Evolutionary conservation across 1,140 invertebrate genomes (phyloP).

Genomic region (Heliconius eleuchia): DNA sequence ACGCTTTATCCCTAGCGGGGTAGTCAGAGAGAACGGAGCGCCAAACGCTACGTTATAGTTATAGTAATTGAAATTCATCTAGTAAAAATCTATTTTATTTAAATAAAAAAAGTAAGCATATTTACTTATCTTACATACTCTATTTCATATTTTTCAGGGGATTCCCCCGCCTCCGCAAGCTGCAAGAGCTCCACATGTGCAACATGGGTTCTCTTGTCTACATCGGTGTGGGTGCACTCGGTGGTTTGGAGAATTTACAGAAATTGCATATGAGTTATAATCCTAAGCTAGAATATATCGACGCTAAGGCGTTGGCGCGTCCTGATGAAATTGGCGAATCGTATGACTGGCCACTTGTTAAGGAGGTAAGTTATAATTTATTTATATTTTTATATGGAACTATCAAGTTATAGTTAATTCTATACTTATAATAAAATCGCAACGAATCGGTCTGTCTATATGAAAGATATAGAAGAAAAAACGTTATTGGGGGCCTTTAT

Average conservation of each 20-base stretch:
- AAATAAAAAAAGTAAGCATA: no score
- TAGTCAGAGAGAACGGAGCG: no score
- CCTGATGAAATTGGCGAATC: slow-evolving; percentile 72
- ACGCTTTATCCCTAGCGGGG: no score
- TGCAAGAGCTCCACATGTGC: slow-evolving; percentile 84
- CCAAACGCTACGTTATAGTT: no score
- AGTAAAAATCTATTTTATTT: no score
- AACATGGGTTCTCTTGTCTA: slow-evolving; percentile 82
- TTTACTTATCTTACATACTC: background rate
- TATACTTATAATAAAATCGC: no score
- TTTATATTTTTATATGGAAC: no score
- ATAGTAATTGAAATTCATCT: no score
- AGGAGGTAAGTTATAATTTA: slow-evolving; percentile 71
- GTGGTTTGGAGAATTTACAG: slow-evolving; percentile 78
- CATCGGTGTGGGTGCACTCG: slow-evolving; percentile 81
- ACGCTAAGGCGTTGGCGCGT: slow-evolving; percentile 79
- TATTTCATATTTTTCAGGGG: slow-evolving; percentile 66
- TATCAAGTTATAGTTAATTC: no score
- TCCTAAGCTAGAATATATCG: slow-evolving; percentile 81
- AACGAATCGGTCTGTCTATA: no score
- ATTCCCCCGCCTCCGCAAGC: slow-evolving; percentile 83
- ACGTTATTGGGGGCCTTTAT: no score
- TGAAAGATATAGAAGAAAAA: no score
- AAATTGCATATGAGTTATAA: slow-evolving; percentile 83
- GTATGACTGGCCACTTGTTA: slow-evolving; percentile 82